phyloP scores from a whole-genome alignment of 2,797 vertebrate species.

The Remorina albescens region DNA sequence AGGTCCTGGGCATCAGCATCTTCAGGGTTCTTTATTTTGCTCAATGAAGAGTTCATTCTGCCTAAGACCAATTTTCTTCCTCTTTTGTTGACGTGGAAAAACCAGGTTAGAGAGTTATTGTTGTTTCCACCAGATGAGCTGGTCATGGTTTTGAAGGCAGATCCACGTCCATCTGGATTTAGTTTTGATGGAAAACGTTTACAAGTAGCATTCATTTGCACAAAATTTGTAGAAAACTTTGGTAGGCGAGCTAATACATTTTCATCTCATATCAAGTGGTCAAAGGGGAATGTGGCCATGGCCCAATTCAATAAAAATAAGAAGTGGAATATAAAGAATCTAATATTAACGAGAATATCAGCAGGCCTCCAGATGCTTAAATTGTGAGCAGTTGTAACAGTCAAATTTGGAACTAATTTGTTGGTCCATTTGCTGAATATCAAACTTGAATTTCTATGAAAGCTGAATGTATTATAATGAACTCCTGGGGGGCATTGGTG shows the following conservation, averaged over 20 bases:
- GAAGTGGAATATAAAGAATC: not conserved
- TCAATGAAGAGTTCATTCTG: not conserved
- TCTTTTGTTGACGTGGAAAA: not conserved
- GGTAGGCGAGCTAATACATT: conserved; percentile 11
- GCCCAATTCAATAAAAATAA: not conserved
- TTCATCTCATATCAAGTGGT: conserved; percentile 8
- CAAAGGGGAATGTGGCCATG: not conserved
- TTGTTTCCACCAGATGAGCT: conserved; percentile 1
- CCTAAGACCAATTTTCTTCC: not conserved
- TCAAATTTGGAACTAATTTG: too few species aligned
- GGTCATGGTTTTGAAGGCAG: not conserved
- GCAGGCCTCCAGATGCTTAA: not conserved
- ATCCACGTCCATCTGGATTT: not conserved
- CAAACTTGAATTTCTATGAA: conserved; percentile 13
- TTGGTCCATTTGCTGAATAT: too few species aligned
- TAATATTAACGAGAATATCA: not conserved
- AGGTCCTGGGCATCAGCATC: not conserved
- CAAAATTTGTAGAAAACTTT: not conserved
- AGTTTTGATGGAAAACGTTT: conserved; percentile 4
- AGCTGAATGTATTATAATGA: conserved; percentile 1
- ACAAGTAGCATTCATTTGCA: not conserved
- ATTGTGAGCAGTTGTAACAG: too few species aligned
- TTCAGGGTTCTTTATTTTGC: not conserved
- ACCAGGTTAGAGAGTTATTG: not conserved
- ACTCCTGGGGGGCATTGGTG: not conserved